phyloP scores from a whole-genome alignment of 1,140 invertebrate species.

The Drosophila takahashii region DNA sequence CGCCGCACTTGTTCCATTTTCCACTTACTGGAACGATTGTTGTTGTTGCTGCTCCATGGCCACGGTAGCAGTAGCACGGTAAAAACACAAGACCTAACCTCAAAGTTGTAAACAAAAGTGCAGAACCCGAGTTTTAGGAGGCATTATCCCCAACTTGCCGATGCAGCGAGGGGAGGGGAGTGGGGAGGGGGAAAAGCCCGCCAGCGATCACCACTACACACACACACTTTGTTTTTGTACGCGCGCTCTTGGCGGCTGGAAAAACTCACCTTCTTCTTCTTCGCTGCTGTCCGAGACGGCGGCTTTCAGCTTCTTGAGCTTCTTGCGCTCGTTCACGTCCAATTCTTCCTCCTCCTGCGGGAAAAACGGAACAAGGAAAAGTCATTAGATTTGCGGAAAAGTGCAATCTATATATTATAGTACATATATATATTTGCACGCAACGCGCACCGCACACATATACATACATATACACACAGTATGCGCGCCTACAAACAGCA shows the following conservation, averaged over 20 bases:
- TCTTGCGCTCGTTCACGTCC: conserved; percentile 87
- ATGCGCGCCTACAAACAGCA: conserved; percentile 34
- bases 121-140: neutral
- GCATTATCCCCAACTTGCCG: neutral
- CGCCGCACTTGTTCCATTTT: conserved; percentile 12
- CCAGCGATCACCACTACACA: neutral
- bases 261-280: conserved; percentile 86
- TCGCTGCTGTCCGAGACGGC: conserved; percentile 88
- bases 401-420: conserved; percentile 36
- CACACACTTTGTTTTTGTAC: conserved; percentile 20
- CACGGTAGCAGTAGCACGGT: conserved; percentile 33
- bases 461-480: conserved; percentile 10
- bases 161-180: neutral
- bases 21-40: conserved; percentile 2
- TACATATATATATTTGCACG: conserved; percentile 12
- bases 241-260: conserved; percentile 2
- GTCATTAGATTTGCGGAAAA: conserved; percentile 20
- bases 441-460: conserved; percentile 25
- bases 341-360: conserved; percentile 88
- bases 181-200: neutral
- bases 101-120: conserved; percentile 68
- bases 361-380: conserved; percentile 19
- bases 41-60: conserved; percentile 13
- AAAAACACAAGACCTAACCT: conserved; percentile 66
- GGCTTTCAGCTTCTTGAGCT: conserved; percentile 87